phyloP scores from a whole-genome alignment of 2,888 invertebrate genomes.

The Apomyelois bistriatella region DNA sequence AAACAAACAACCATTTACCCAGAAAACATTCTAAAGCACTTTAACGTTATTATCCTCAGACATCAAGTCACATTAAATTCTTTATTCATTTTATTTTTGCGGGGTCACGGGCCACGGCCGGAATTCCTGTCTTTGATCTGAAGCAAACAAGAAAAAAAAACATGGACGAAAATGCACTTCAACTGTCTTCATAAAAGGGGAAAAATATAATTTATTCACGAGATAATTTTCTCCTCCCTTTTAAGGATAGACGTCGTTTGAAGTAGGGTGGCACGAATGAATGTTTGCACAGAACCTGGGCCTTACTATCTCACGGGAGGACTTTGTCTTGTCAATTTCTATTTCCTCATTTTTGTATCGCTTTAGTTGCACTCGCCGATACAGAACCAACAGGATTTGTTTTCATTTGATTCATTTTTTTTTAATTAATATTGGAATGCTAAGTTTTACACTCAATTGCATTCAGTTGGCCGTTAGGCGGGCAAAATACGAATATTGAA shows the following conservation, averaged over 20 bases:
- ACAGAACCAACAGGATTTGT: not conserved
- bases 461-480: no score
- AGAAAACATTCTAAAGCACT: constrained; percentile 63
- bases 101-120: constrained; percentile 58
- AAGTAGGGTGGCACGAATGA: constrained; percentile 63
- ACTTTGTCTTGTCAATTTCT: constrained; percentile 38
- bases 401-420: not conserved
- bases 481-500: no score
- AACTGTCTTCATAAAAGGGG: constrained; percentile 76
- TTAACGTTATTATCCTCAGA: constrained; percentile 67
- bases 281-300: constrained; percentile 58
- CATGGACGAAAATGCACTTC: constrained; percentile 75
- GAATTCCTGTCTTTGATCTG: constrained; percentile 75
- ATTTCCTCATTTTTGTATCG: constrained; percentile 17
- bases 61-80: constrained; percentile 76
- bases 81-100: constrained; percentile 73
- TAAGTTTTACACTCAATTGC: no score
- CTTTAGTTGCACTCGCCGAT: constrained; percentile 9
- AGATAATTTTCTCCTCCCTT: constrained; percentile 78
- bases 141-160: constrained; percentile 64
- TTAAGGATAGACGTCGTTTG: constrained; percentile 62
- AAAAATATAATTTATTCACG: constrained; percentile 79
- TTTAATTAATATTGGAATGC: constrained; percentile 1
- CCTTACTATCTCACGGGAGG: constrained; percentile 32
- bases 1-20: constrained; percentile 60